Conservation (phyloP, 2,888 invertebrate species). For the Celastrina argiolus region DNA sequence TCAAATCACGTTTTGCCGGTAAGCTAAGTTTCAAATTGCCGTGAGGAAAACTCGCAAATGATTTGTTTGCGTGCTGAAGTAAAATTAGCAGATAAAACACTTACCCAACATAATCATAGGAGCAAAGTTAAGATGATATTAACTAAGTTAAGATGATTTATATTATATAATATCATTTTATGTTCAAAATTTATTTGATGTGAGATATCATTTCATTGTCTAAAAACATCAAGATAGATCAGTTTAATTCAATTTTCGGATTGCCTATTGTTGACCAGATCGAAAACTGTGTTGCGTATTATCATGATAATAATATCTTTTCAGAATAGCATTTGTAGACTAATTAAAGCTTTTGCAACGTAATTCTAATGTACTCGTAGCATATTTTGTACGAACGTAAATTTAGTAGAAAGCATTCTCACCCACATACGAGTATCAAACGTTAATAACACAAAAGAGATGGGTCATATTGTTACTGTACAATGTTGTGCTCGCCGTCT, state of each 20-base stretch:
- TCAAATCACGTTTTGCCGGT: neutral
- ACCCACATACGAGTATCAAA: neutral
- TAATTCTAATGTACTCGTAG: neutral
- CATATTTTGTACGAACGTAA: neutral
- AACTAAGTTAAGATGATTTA: constrained; percentile 9
- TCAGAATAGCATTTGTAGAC: neutral
- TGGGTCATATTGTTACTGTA: neutral
- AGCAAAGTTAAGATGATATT: constrained; percentile 9
- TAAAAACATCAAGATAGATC: constrained; percentile 1
- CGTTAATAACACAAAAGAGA: neutral
- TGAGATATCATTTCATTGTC: constrained; percentile 8
- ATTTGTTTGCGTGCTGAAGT: constrained; percentile 3
- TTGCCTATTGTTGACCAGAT: constrained; percentile 18
- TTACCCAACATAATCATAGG: constrained; percentile 5
- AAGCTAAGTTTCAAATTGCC: constrained; percentile 22
- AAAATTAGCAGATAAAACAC: constrained; percentile 10
- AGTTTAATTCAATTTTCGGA: constrained; percentile 7
- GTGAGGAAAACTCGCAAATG: constrained; percentile 8
- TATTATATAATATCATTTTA: neutral
- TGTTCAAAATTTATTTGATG: constrained; percentile 9
- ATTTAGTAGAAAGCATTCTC: neutral
- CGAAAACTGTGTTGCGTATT: neutral
- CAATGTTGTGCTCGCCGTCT: constrained; percentile 26
- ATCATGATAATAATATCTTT: neutral
- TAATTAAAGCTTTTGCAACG: neutral